Evolutionary conservation across 2,113 vertebrate species (phyloP), one percentile per base, ranked within the genome.

Genomic region (Hystrix cristata): DNA sequence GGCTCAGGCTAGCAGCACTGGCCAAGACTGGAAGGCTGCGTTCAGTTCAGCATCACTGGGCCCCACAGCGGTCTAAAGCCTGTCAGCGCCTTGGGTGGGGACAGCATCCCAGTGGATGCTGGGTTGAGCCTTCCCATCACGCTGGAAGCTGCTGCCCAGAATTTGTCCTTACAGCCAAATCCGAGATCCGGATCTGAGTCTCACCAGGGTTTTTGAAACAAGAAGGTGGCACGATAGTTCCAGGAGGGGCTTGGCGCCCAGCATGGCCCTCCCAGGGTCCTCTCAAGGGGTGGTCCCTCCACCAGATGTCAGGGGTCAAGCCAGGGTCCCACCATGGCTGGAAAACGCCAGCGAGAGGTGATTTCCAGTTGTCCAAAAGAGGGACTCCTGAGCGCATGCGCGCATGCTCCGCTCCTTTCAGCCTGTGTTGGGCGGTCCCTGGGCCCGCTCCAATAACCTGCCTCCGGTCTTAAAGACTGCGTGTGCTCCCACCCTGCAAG

Each of bases 311-410:
- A 11, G 53, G 67, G 53, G 21, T 25, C 21, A 23, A 48, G 38
- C 16, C 5, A 5, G 78, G 60, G 51, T 51, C 25, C 59, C 23
- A 0, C 67, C 7, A 51, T 7, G 1, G 0, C 34, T 11, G 7
- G 51, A 60, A 62, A 43, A 43, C 16, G 27, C 79, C 46, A 16
- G 46, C 46, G 3, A 29, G 48, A 6, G 53, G 48, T 16, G 14
- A 31, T 8, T 67, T 31, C 74, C 76, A 10, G 29, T 19, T 78
- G 48, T 53, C 23, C 48, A 9, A 74, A 57, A 38, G 38, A 38
- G 38, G 38, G 38, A 38, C 38, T 38, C 38, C 38, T 38, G 38
- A 38, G 38, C 38, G 38, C 38, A 38, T 38, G 38, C 38, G 38
- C 38, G 38, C 38, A 38, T 38, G 38, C 38, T 38, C 38, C 21